Percentiles rank a stretch among this genome's conserved stretches.
Conservation (phyloP, 2,797 vertebrate species). For the Columba guinea region DNA sequence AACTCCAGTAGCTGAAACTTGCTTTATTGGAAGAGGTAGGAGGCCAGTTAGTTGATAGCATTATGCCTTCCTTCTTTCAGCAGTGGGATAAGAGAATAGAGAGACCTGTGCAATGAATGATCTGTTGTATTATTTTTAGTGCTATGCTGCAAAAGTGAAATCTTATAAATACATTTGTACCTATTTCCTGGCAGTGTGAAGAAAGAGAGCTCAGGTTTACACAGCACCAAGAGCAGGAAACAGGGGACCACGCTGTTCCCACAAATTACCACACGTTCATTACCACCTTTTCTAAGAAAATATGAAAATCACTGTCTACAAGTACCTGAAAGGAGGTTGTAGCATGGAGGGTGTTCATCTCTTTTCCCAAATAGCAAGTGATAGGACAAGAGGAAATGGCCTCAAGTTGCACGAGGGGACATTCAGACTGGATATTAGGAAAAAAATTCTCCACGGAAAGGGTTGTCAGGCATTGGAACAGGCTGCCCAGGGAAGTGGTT, state of each 20-base stretch:
- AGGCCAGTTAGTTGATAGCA: slow-evolving; percentile 2
- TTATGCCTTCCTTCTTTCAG: not conserved
- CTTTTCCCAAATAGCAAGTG: too few species aligned
- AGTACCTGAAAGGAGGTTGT: too few species aligned
- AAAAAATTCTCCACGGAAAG: too few species aligned
- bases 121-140: slow-evolving; percentile 19
- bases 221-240: not conserved
- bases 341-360: too few species aligned
- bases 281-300: not conserved
- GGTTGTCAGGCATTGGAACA: too few species aligned
- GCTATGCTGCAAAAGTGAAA: not conserved
- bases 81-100: not conserved
- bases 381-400: too few species aligned
- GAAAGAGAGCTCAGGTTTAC: slow-evolving; percentile 27
- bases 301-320: not conserved
- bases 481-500: too few species aligned
- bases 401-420: too few species aligned
- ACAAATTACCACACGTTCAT: not conserved
- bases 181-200: slow-evolving; percentile 19
- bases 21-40: not conserved
- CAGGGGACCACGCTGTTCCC: accelerated
- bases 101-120: not conserved
- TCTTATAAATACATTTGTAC: slow-evolving; percentile 18
- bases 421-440: too few species aligned
- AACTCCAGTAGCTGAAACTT: not conserved